Percentiles rank a stretch among this genome's conserved stretches.
These are phyloP conservation scores for Chlamydotis undulata DNA, from an alignment of 2,113 vertebrate species.

Conservation along the genomic window DNA sequence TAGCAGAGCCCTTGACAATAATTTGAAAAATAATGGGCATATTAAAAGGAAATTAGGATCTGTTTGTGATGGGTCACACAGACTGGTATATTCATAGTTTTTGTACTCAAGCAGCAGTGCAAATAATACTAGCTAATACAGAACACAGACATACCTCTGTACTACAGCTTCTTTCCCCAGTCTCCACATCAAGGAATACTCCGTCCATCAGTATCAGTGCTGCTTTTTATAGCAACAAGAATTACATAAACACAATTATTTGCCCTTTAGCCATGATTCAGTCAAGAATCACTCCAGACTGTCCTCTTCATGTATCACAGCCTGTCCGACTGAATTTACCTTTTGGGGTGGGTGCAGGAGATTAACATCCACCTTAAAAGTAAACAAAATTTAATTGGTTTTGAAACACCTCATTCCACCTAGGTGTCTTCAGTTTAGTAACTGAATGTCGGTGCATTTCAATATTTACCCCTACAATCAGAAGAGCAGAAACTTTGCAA, in stretches of 20 bases:
- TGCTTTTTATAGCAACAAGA: not conserved
- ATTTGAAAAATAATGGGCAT: not conserved
- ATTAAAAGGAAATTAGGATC: not conserved
- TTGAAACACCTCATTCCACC: not conserved
- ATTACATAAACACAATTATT: not conserved
- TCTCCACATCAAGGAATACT: not conserved
- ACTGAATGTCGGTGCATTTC: not conserved
- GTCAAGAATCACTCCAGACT: not conserved
- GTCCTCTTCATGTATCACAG: not conserved
- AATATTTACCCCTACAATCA: not conserved
- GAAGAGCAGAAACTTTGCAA: not conserved
- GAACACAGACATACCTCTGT: not conserved
- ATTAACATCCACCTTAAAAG: not conserved
- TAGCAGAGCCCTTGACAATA: not conserved
- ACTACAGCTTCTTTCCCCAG: not conserved
- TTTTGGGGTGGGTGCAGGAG: not conserved
- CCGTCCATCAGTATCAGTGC: not conserved
- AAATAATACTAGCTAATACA: not conserved
- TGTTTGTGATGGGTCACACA: not conserved
- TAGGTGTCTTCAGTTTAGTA: not conserved
- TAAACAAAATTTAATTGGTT: not conserved
- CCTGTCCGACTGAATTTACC: not conserved
- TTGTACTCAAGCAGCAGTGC: not conserved
- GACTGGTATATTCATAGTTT: not conserved
- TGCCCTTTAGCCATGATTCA: not conserved